Percentiles rank a stretch among this genome's conserved stretches.
These are phyloP conservation scores for Tetramorium bicarinatum DNA, from an alignment of 2,888 invertebrate species.

Conservation along the genomic window DNA sequence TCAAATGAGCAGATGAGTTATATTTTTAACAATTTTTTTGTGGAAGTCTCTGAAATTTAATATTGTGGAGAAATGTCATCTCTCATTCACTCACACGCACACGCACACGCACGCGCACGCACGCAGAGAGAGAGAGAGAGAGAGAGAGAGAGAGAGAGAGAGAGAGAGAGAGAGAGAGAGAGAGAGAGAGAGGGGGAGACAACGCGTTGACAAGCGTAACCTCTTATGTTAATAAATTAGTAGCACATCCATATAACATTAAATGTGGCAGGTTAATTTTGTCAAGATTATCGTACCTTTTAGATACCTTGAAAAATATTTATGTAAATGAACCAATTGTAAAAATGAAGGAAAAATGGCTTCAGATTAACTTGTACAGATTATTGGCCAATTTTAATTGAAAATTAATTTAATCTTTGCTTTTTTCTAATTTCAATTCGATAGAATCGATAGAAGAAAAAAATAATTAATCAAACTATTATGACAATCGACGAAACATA, in stretches of 20 bases:
- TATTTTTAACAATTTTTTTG: background rate
- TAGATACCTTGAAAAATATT: background rate
- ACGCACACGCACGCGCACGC: too few species aligned
- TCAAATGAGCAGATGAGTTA: too few species aligned
- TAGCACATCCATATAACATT: background rate
- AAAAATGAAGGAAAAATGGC: background rate
- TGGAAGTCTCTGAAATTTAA: too few species aligned
- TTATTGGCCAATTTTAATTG: background rate
- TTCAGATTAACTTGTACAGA: background rate
- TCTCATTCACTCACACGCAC: too few species aligned
- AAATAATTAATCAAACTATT: background rate
- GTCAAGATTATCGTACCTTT: background rate
- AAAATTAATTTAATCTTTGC: background rate
- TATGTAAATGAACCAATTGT: background rate
- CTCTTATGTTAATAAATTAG: background rate
- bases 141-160: background rate
- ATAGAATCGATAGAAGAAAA: background rate
- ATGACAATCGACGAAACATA: background rate
- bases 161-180: background rate
- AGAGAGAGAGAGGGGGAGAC: background rate
- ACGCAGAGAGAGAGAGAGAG: background rate
- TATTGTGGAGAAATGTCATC: too few species aligned
- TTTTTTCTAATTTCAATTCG: background rate
- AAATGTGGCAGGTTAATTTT: background rate
- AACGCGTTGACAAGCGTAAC: background rate